Base-by-base conservation (phyloP, 2,888 invertebrate species). In the Drosophila differens region DNA sequence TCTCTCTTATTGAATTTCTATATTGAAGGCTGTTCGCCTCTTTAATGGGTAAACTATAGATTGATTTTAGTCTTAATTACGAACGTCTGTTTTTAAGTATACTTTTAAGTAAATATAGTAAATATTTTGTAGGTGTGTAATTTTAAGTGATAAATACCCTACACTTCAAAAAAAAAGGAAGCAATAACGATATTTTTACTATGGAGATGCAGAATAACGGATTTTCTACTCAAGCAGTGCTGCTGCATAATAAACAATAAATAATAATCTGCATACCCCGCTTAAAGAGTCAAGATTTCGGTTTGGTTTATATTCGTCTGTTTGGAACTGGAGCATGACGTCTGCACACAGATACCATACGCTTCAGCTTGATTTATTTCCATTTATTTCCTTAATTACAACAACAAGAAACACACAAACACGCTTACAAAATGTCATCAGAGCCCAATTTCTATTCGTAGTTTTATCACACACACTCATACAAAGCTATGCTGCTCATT, bases 241-340 rank as follows among this genome's bases (percentile, higher is more conserved):
- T 32, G 37, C 16, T 59, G 32, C 10, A 47, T 32, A 19, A 16
- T 25, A 25, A 41, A 22, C 19, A 25, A 22, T 16, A 22, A 44
- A 19, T 9, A 28, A 25, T 19, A 22, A 41, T 9, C 22, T 54
- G 10, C 58, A 51, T 39, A 37, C 19, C 22, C 14, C 3, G 22
- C 35, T 57, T 41, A 12, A 22, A 39, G 14, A 19, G 33, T 9
- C 49, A 47, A 16, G 19, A 57, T n/a, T 55, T 14, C 12, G 12
- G 22, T 57, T 49, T 16, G 52, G 30, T 54, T 51, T 41, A 16
- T 41, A 52, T 41, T 58, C 16, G 37, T 28, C n/a, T 30, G 53
- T 41, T 60, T 66, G 44, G n/a, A 76, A 62, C 35, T 70, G 59
- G 60, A 66, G 67, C 79, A 65, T 77, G 60, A 74, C 62, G 74